phyloP scores from a whole-genome alignment of 2,113 vertebrate genomes.

The western clawed frog (Xenopus tropicalis) region UCB_Xtro_10.0 CM004452.2:14041501-14042000 shows the following conservation, averaged over 20 bases:
- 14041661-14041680: conserved; percentile 24
- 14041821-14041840: no score
- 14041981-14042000: no score
- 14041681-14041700: conserved; percentile 33
- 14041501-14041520: conserved; percentile 19
- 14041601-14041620: conserved; percentile 20
- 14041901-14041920: no score
- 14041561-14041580: conserved; percentile 31
- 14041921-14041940: no score
- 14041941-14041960: no score
- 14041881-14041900: no score
- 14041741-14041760: conserved; percentile 8
- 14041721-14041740: neutral
- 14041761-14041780: neutral
- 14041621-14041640: conserved; percentile 2
- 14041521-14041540: conserved; percentile 23
- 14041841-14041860: no score
- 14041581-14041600: conserved; percentile 25
- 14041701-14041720: conserved; percentile 22
- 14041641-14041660: conserved; percentile 35
- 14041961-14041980: no score
- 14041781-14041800: no score
- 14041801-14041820: no score
- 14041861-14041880: no score
- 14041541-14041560: neutral